A percentile compares a stretch with the other conserved stretches of the same genome.
These are phyloP conservation scores for Automeris io DNA, from an alignment of 2,888 invertebrate species.

Conservation along the genomic window DNA sequence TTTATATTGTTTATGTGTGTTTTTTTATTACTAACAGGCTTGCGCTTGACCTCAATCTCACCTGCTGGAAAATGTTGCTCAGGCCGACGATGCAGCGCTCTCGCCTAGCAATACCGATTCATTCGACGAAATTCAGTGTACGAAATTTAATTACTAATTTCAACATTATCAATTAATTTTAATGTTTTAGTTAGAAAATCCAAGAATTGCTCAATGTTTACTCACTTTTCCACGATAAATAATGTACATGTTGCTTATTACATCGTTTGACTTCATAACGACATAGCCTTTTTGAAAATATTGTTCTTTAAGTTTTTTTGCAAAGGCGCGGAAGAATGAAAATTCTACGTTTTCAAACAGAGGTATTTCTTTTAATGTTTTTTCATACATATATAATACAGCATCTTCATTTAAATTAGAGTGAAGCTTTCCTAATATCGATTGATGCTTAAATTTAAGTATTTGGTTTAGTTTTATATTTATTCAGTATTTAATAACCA, in stretches of 20 bases:
- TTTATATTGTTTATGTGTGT: too few relatives aligned
- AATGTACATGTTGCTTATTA: slow-evolving; percentile 58
- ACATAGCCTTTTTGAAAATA: slow-evolving; percentile 69
- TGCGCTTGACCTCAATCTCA: too few relatives aligned
- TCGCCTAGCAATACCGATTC: too few relatives aligned
- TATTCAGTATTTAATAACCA: too few relatives aligned
- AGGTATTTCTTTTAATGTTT: slow-evolving; percentile 70
- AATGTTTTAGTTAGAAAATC: not conserved
- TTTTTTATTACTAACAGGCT: too few relatives aligned
- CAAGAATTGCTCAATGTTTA: not conserved
- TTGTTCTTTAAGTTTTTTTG: slow-evolving; percentile 59
- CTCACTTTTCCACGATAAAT: slow-evolving; percentile 68
- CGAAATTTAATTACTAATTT: too few relatives aligned
- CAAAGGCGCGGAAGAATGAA: slow-evolving; percentile 73
- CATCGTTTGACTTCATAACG: slow-evolving; percentile 61
- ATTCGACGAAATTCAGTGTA: too few relatives aligned
- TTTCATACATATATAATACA: slow-evolving; percentile 71
- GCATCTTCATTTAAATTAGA: slow-evolving; percentile 74
- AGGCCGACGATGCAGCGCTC: too few relatives aligned
- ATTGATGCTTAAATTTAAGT: slow-evolving; percentile 48
- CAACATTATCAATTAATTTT: too few relatives aligned
- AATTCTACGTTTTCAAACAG: slow-evolving; percentile 70
- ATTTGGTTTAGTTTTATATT: not conserved
- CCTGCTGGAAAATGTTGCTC: too few relatives aligned
- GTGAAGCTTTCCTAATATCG: slow-evolving; percentile 66